Base-by-base conservation (phyloP, 1,140 invertebrate genomes). In the Lordiphosa stackelbergi region DNA sequence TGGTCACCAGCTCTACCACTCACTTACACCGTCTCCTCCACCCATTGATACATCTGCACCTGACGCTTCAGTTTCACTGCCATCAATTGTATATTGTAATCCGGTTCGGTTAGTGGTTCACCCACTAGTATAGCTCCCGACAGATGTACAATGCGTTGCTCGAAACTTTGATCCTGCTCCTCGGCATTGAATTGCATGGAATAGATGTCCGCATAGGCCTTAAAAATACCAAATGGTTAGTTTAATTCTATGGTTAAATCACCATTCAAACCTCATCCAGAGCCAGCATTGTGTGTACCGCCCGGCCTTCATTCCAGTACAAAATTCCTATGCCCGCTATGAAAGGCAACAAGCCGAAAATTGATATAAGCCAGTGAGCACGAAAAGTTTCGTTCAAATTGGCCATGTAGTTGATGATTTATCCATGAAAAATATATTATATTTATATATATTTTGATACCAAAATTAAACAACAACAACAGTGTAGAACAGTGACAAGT, bases 21-120 rank as follows among this genome's bases (percentile, higher is more conserved):
- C 22, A 53, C 79, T 56, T 69, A 84, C 53, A 85, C 60, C 16
- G 91, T 88, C 72, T 95, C 94, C 81, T 97, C 95, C 41, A 96
- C 90, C 95, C 95, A 97, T 84, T 97, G 96, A 85, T 94, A 97
- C 94, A 97, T 96, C 87, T 97, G 95, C 0, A 95, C 94, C 61
- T 92, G 89, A 42, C 94, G 91, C 65, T 92, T 92, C 16, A 95
- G 85, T 70, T 94, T 94, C 0, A 94, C 92, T 12, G 93, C 92
- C 49, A 91, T 89, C 5, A 95, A 90, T 71, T 93, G 91, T 38
- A 96, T 91, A 48, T 93, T 93, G 85, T 95, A 95, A 58, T 93
- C 92, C 11, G 92, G 91, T 86, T 96, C 95, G 6, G 92, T 93
- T 54, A 97, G 89, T 2, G 93, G 93, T 83, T 96, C 94, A n/a